Conservation (phyloP, 2,113 vertebrate species). For the Tetrao urogallus region DNA sequence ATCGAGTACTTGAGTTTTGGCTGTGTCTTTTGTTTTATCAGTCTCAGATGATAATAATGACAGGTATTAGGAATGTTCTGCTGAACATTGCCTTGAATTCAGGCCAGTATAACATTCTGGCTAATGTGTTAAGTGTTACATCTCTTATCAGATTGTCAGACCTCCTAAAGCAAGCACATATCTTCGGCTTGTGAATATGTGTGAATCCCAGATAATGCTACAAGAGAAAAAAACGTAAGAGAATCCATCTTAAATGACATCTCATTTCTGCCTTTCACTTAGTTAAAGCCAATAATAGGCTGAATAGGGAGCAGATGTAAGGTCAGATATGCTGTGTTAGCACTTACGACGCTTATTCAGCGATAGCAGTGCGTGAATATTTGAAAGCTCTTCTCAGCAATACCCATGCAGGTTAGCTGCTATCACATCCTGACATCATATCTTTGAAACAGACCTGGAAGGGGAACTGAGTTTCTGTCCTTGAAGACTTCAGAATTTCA, state of each 20-base stretch:
- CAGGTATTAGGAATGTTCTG: neutral
- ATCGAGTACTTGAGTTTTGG: neutral
- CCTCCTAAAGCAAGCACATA: neutral
- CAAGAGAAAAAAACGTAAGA: neutral
- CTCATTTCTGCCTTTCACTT: constrained; percentile 48
- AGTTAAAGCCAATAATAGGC: constrained; percentile 24
- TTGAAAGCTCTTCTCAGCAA: neutral
- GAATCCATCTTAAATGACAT: constrained; percentile 33
- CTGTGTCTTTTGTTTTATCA: neutral
- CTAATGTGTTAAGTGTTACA: neutral
- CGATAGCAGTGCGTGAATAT: neutral
- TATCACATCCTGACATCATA: neutral
- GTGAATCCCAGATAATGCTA: constrained; percentile 16
- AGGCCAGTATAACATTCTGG: neutral
- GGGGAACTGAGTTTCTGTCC: neutral
- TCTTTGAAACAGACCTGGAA: neutral
- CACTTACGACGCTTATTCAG: neutral
- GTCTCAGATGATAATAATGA: neutral
- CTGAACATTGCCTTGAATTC: neutral
- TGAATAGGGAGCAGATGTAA: constrained; percentile 19
- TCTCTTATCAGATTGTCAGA: constrained; percentile 26
- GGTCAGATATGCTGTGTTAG: constrained; percentile 25
- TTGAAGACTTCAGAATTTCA: neutral
- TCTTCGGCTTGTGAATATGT: neutral
- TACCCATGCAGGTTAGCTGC: neutral